Evolutionary conservation across 2,113 vertebrate species (phyloP), one percentile per base, ranked within the genome.

Genomic region (Emydura subglobosa): DNA sequence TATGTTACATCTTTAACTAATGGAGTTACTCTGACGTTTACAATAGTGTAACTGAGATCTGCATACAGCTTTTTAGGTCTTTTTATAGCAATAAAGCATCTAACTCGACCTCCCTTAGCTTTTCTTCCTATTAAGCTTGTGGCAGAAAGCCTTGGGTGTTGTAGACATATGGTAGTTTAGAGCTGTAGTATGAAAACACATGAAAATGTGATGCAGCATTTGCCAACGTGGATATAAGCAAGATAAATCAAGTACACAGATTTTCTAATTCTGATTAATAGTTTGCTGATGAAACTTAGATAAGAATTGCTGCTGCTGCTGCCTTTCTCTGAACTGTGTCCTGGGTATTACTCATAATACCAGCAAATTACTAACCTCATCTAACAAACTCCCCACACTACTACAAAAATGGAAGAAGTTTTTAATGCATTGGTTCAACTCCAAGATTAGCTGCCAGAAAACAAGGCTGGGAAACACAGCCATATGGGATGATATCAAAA

Each of bases 351-450:
- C 92, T 97, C 86, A 93, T 51, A 96, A 92, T 94, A 96, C 44
- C 34, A 90, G 55, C 89, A 96, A 95, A 85, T 88, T 94, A 88
- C 86, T 93, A 89, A 91, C 83, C 88, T 96, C 94, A 95, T 95
- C 95, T 94, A 95, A 97, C 83, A 93, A 97, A 94, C 87, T 96
- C 88, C 74, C 78, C 86, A 89, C 85, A 87, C 91, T 95, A 82
- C 80, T 97, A 98, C 97, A 98, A 98, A 98, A 98, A 98, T 97
- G 97, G 97, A 98, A 98, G 96, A 96, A 96, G 89, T 96, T 96
- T 97, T 97, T 96, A 94, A 97, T 97, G 95, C 79, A 84, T 34
- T 96, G 92, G 96, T 95, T 96, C 95, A 95, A 94, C 34, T 97
- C 96, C 96, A 95, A 92, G 98, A 98, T 95, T 89, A 91, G 87